Conservation (phyloP, 2,113 vertebrate genomes). For the Nyctibius bracteatus region DNA sequence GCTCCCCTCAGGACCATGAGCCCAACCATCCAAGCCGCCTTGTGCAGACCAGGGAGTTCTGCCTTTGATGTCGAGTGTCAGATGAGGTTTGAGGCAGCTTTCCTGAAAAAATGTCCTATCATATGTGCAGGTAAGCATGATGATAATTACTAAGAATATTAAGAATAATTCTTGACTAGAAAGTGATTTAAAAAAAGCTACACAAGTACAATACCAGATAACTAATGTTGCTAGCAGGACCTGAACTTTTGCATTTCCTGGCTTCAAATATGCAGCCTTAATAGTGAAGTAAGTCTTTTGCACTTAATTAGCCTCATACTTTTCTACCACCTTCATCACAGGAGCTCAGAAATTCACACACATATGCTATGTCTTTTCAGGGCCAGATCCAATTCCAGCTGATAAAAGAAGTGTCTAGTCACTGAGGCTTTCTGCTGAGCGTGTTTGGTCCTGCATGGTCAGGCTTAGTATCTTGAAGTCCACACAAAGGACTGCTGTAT, state of each 20-base stretch:
- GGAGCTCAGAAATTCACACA: background rate
- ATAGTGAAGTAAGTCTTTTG: background rate
- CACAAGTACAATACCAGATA: background rate
- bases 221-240: background rate
- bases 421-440: background rate
- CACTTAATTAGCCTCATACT: background rate
- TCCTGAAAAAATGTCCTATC: background rate
- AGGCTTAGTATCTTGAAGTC: background rate
- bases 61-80: background rate
- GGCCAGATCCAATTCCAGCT: background rate
- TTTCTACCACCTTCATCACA: background rate
- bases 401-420: background rate
- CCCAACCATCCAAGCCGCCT: background rate
- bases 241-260: slow-evolving; percentile 55
- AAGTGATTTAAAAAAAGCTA: background rate
- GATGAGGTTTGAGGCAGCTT: background rate
- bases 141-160: background rate
- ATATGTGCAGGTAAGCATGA: background rate
- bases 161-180: background rate
- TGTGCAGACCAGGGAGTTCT: background rate
- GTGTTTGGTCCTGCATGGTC: background rate
- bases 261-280: background rate
- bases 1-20: background rate
- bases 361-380: background rate
- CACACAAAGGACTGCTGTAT: background rate